Evolutionary conservation across 2,797 vertebrate species (phyloP), one percentile per base, ranked within the genome.

Genomic region (Urophycis tenuis): DNA sequence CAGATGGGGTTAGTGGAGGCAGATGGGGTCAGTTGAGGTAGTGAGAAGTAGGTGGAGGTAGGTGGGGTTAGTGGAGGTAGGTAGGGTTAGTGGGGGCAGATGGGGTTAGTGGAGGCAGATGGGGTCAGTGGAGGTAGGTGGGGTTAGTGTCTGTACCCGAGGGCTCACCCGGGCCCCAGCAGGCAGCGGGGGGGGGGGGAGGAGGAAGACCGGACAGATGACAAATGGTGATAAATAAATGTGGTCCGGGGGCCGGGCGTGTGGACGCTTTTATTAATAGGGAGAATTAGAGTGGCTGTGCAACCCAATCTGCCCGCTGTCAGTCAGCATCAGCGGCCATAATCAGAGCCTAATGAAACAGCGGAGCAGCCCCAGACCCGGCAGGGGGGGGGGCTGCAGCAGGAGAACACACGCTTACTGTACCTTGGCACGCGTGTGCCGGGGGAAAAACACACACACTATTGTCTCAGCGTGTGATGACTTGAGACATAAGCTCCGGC

Each of bases 211-310:
- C 10, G 89, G 92, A 91, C 92, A 92, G 91, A 92, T 94, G 92
- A 94, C 93, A 94, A 93, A 94, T 94, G 93, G 93, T 93, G 93
- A 94, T 94, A 93, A 94, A 94, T 94, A 94, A 94, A 93, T 92
- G 92, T 92, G 91, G 89, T 93, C 92, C 87, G 85, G 91, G 91
- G 90, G 91, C 45, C 80, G 82, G 88, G 88, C 91, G 90, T 91
- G 91, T 91, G 89, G 89, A 90, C 90, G 88, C 88, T 89, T 92
- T 93, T 94, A 93, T 94, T 94, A 94, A 94, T 94, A 93, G 92
- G 92, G 91, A 93, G 92, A 93, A 94, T 94, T 92, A 93, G 92
- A 92, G 88, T 86, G 88, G 90, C 90, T 91, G 92, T 92, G 93
- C 92, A 92, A 92, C 92, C 93, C 93, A 94, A 94, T 94, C 93